phyloP scores from a whole-genome alignment of 2,797 vertebrate genomes.

The Malacoraja senta region DNA sequence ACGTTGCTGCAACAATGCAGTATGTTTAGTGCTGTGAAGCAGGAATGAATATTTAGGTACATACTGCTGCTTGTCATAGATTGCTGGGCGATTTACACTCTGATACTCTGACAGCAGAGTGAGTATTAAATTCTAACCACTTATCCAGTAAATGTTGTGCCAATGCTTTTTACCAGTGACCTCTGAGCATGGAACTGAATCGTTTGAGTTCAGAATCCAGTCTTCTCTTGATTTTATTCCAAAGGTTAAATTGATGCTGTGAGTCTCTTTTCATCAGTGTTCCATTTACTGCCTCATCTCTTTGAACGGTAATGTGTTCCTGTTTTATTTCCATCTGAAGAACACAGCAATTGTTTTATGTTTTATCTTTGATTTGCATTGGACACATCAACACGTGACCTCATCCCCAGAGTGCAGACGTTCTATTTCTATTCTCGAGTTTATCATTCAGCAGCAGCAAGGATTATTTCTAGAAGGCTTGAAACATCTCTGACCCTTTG shows the following conservation, averaged over 20 bases:
- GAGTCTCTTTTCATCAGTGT: neutral
- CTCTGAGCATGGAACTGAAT: neutral
- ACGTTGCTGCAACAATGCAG: too few relatives aligned
- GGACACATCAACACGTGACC: neutral
- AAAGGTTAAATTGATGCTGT: neutral
- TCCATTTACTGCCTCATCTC: neutral
- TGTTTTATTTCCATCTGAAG: neutral
- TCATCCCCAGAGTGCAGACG: neutral
- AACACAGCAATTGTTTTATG: neutral
- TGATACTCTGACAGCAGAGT: neutral
- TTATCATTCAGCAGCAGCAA: neutral
- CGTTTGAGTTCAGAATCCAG: neutral
- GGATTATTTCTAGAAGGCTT: neutral
- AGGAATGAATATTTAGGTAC: too few relatives aligned
- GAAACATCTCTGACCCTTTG: neutral
- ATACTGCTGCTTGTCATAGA: neutral
- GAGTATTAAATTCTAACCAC: neutral
- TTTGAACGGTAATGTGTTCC: neutral
- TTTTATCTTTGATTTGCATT: neutral
- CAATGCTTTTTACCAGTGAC: neutral
- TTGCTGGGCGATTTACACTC: neutral
- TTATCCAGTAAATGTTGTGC: neutral
- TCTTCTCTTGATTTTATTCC: neutral
- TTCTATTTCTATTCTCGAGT: neutral
- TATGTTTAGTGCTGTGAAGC: too few relatives aligned